Conservation (phyloP, 2,888 invertebrate genomes). For the Drosophila planitibia region DNA sequence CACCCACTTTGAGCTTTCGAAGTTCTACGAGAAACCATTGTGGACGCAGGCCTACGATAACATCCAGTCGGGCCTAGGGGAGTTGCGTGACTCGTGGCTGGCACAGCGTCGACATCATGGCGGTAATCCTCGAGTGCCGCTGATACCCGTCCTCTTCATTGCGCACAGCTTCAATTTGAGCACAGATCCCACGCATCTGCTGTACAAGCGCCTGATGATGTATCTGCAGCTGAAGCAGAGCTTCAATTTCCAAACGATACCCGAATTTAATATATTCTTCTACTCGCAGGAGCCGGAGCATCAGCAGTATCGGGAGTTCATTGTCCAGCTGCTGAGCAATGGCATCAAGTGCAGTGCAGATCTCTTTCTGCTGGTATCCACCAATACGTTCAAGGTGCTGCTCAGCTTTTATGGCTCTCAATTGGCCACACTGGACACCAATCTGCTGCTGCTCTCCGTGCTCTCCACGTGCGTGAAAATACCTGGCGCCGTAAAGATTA, state of each 20-base stretch:
- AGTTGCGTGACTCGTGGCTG: constrained; percentile 79
- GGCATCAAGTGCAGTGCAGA: constrained; percentile 92
- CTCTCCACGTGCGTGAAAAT: constrained; percentile 88
- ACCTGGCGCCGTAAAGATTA: constrained; percentile 88
- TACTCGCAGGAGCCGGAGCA: constrained; percentile 91
- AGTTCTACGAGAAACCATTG: constrained; percentile 84
- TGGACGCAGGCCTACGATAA: constrained; percentile 85
- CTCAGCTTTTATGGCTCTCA: constrained; percentile 89
- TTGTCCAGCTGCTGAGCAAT: constrained; percentile 90
- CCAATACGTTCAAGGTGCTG: constrained; percentile 91
- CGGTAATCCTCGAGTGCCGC: constrained; percentile 83
- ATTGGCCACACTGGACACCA: constrained; percentile 88
- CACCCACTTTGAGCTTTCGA: constrained; percentile 90
- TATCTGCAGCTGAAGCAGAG: constrained; percentile 92
- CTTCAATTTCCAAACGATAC: constrained; percentile 92
- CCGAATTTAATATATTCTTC: constrained; percentile 94
- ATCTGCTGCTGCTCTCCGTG: constrained; percentile 89
- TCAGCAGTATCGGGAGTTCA: constrained; percentile 90
- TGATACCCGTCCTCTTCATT: constrained; percentile 83
- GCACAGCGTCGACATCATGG: constrained; percentile 82
- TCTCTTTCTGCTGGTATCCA: constrained; percentile 90
- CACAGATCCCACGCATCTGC: constrained; percentile 90
- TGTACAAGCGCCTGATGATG: constrained; percentile 92
- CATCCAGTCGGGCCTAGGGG: constrained; percentile 82
- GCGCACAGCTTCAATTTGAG: constrained; percentile 87